A percentile compares a stretch with the other conserved stretches of the same genome.
phyloP scores from a whole-genome alignment of 1,140 invertebrate genomes.

The Portunus trituberculatus region DNA sequence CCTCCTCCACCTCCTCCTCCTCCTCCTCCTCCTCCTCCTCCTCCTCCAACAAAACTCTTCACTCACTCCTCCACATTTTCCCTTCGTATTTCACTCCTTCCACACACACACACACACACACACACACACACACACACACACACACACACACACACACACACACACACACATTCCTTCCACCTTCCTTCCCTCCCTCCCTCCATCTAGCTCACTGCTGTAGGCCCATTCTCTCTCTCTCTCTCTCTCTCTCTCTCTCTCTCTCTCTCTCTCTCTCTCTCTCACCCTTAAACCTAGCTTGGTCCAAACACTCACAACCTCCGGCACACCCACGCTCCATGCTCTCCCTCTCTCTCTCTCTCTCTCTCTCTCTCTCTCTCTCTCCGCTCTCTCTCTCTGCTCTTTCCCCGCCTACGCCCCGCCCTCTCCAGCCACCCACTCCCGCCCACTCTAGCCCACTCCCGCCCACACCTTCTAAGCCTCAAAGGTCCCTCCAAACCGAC shows the following conservation, averaged over 20 bases:
- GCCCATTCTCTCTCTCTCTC: too few relatives aligned
- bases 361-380: neutral
- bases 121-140: too few relatives aligned
- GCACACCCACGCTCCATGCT: neutral
- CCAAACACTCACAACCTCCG: too few relatives aligned
- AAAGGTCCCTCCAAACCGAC: neutral
- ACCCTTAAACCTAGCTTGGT: too few relatives aligned
- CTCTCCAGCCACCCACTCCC: neutral
- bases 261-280: too few relatives aligned
- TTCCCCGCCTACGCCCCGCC: neutral
- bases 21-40: neutral
- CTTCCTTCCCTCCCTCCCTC: too few relatives aligned
- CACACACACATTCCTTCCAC: too few relatives aligned
- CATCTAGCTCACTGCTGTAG: too few relatives aligned
- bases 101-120: too few relatives aligned
- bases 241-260: too few relatives aligned
- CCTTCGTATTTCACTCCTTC: neutral
- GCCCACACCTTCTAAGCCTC: neutral
- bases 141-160: too few relatives aligned
- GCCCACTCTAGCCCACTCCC: neutral
- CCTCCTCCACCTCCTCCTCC: neutral
- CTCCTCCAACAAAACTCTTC: neutral
- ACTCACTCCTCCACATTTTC: neutral
- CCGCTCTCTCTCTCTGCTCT: neutral
- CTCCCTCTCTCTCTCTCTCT: conserved; percentile 2